Evolutionary conservation across 1,140 invertebrate species (phyloP).

Genomic region (Drosophila micromelanica): DNA sequence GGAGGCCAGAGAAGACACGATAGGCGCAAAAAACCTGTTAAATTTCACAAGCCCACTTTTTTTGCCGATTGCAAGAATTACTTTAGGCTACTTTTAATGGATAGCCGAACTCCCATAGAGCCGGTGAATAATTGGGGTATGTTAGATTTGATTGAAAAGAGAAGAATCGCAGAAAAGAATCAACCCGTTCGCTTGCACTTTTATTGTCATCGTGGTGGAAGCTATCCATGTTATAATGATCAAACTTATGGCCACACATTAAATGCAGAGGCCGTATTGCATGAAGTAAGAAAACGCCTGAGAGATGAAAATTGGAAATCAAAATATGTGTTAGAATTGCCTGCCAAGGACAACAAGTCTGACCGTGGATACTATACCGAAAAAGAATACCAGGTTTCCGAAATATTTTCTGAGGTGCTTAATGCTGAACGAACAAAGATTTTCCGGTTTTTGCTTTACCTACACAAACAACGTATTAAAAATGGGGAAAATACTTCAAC

Average conservation of each 20-base stretch:
- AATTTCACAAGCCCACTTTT: neutral
- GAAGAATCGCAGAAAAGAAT: neutral
- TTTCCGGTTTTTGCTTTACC: too few relatives aligned
- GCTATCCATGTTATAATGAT: too few relatives aligned
- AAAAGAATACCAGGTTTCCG: too few relatives aligned
- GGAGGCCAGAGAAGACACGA: too few relatives aligned
- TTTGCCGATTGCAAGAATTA: neutral
- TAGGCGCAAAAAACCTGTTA: too few relatives aligned
- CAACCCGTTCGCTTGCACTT: neutral
- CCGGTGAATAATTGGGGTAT: neutral
- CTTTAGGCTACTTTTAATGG: neutral
- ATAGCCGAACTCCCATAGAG: neutral
- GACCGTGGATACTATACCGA: too few relatives aligned
- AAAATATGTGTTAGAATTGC: neutral
- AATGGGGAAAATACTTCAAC: too few relatives aligned
- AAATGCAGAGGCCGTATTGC: neutral
- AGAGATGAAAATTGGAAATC: neutral
- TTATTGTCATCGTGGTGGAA: neutral
- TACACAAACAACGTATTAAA: too few relatives aligned
- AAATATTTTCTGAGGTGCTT: too few relatives aligned
- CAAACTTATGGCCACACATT: neutral
- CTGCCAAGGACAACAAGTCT: neutral
- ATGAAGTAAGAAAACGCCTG: neutral
- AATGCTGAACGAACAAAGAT: too few relatives aligned
- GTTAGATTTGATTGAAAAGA: neutral